Evolutionary conservation across 2,888 invertebrate genomes (phyloP).

Genomic region (Onthophagus sagittarius): DNA sequence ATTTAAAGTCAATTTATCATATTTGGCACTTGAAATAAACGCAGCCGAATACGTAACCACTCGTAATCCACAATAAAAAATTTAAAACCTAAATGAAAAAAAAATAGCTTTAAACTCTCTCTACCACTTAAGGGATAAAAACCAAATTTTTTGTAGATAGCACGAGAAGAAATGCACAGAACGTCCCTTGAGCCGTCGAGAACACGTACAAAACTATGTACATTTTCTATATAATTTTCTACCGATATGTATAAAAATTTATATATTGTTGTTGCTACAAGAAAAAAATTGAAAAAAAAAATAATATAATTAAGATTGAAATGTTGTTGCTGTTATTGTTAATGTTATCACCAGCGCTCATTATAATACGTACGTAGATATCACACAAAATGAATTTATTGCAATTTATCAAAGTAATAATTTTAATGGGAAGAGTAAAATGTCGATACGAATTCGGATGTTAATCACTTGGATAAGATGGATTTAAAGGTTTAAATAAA

Average conservation of each 20-base stretch:
- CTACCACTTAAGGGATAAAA: background rate
- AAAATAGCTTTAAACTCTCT: slow-evolving; percentile 16
- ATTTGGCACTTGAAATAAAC: no score
- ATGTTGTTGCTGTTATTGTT: slow-evolving; percentile 50
- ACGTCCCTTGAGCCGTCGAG: slow-evolving; percentile 5
- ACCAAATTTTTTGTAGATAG: slow-evolving; percentile 5
- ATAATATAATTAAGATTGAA: slow-evolving; percentile 18
- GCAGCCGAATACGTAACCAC: background rate
- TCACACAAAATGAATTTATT: slow-evolving; percentile 5
- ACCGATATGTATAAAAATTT: slow-evolving; percentile 16
- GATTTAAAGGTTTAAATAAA: no score
- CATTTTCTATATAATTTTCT: slow-evolving; percentile 15
- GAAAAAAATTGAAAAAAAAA: background rate
- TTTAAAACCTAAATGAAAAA: slow-evolving; percentile 9
- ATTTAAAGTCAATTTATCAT: no score
- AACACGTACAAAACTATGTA: background rate
- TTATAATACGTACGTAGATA: slow-evolving; percentile 7
- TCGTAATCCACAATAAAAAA: slow-evolving; percentile 3
- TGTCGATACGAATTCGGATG: background rate
- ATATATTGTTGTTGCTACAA: slow-evolving; percentile 46
- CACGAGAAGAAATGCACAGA: background rate
- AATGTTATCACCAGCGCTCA: slow-evolving; percentile 38
- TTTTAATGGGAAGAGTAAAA: background rate
- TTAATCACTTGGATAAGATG: no score
- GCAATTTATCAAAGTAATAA: background rate